These are phyloP conservation scores for Meta bourneti DNA, from an alignment of 2,888 invertebrate genomes.

Conservation along the genomic window DNA sequence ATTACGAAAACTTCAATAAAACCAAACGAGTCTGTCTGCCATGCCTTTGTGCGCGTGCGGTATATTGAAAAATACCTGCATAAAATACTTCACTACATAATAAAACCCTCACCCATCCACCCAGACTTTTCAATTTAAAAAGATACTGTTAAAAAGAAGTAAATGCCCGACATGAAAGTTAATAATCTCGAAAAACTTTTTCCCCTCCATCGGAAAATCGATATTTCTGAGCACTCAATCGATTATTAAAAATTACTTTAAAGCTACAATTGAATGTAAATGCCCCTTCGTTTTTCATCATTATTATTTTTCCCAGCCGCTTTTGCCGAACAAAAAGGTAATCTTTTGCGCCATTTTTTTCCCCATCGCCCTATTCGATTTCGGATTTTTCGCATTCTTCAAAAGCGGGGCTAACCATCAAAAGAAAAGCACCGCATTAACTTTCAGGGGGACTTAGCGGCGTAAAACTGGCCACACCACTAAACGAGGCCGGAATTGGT, in stretches of 20 bases:
- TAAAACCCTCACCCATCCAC: not conserved
- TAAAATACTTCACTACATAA: not conserved
- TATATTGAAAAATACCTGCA: not conserved
- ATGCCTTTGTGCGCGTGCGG: not conserved
- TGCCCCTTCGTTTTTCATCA: constrained; percentile 28
- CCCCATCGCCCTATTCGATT: constrained; percentile 10
- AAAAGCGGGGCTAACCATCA: not conserved
- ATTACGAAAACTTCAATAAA: not conserved
- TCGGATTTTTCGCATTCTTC: constrained; percentile 32
- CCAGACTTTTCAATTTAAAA: not conserved
- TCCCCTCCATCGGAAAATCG: constrained; percentile 60
- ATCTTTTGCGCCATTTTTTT: constrained; percentile 38
- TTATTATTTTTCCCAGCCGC: constrained; percentile 4
- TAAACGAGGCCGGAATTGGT: constrained; percentile 10
- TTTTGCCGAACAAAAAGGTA: constrained; percentile 15
- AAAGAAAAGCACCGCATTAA: constrained; percentile 23
- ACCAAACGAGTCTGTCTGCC: not conserved
- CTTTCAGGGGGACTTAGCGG: constrained; percentile 17
- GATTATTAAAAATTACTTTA: constrained; percentile 70
- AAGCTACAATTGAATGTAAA: constrained; percentile 60
- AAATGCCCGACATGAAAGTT: constrained; percentile 25
- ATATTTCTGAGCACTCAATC: constrained; percentile 50
- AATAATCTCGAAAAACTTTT: constrained; percentile 41
- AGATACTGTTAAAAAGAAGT: not conserved
- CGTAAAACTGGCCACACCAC: constrained; percentile 25